Conservation (phyloP, 2,797 vertebrate genomes). For the Lateolabrax maculatus region DNA sequence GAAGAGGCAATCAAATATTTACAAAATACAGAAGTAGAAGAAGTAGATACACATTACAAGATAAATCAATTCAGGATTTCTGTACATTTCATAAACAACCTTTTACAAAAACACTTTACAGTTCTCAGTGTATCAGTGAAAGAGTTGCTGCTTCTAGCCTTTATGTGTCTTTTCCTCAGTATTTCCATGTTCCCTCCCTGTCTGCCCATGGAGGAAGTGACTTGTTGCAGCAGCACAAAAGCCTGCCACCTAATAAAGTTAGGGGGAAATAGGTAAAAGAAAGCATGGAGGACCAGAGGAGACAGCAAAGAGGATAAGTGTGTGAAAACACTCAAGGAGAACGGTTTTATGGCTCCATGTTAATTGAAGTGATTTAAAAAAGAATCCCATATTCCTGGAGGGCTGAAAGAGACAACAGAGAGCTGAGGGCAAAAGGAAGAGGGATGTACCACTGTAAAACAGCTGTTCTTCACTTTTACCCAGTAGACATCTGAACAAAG, state of each 20-base stretch:
- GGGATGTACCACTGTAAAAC: slow-evolving; percentile 79
- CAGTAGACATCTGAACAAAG: slow-evolving; percentile 40
- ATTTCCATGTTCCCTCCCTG: slow-evolving; percentile 69
- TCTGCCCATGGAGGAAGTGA: slow-evolving; percentile 73
- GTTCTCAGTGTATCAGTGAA: slow-evolving; percentile 41
- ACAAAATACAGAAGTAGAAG: slow-evolving; percentile 1
- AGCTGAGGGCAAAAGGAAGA: slow-evolving; percentile 65
- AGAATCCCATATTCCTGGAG: slow-evolving; percentile 77
- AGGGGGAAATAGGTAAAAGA: slow-evolving; percentile 73
- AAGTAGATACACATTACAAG: not conserved
- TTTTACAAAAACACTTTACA: slow-evolving; percentile 13
- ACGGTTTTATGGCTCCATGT: slow-evolving; percentile 80
- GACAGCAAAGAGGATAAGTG: slow-evolving; percentile 67
- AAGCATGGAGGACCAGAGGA: slow-evolving; percentile 69
- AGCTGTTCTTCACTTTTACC: slow-evolving; percentile 77
- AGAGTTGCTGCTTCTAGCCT: slow-evolving; percentile 40
- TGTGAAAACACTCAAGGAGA: slow-evolving; percentile 69
- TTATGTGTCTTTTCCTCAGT: slow-evolving; percentile 54
- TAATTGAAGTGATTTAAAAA: slow-evolving; percentile 83
- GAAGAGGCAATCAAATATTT: slow-evolving; percentile 25
- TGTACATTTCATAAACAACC: slow-evolving; percentile 8
- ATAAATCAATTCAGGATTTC: not conserved
- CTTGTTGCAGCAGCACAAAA: slow-evolving; percentile 77
- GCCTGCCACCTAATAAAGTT: slow-evolving; percentile 80
- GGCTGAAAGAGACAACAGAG: slow-evolving; percentile 75